Percentiles rank a stretch among this genome's conserved stretches.
Evolutionary conservation across 2,797 vertebrate species (phyloP).

Genomic region (Platalea minor): DNA sequence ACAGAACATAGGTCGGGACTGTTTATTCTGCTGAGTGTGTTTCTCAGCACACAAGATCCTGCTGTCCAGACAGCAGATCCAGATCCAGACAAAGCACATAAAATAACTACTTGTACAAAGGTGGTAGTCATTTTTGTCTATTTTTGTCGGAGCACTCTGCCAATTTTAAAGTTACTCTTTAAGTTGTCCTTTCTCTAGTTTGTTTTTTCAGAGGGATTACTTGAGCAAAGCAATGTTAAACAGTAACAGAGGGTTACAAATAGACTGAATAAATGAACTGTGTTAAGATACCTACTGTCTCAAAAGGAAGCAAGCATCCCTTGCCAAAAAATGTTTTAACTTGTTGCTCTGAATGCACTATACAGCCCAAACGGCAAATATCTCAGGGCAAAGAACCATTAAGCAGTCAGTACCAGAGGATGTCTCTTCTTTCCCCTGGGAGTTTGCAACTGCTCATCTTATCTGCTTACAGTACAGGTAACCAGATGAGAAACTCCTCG

Average conservation of each 20-base stretch:
- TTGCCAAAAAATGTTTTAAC: background rate
- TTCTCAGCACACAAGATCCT: background rate
- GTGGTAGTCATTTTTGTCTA: background rate
- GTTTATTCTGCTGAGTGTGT: background rate
- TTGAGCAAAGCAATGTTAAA: background rate
- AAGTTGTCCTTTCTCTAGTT: background rate
- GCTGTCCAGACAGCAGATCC: background rate
- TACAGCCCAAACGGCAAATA: background rate
- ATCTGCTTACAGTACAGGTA: background rate
- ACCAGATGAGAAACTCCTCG: accelerated
- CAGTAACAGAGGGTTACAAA: background rate
- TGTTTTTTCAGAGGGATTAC: background rate
- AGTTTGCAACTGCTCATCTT: background rate
- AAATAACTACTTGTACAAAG: background rate
- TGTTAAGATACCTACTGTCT: accelerated
- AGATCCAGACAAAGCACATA: accelerated
- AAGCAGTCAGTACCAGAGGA: background rate
- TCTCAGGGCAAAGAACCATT: background rate
- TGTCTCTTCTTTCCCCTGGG: background rate
- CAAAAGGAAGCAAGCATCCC: background rate
- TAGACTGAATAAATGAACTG: background rate
- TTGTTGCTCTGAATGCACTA: background rate
- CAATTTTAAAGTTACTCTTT: background rate
- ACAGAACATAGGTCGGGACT: background rate
- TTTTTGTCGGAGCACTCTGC: background rate